Evolutionary conservation across 2,113 vertebrate genomes (phyloP).

Genomic region (Athene noctua): DNA sequence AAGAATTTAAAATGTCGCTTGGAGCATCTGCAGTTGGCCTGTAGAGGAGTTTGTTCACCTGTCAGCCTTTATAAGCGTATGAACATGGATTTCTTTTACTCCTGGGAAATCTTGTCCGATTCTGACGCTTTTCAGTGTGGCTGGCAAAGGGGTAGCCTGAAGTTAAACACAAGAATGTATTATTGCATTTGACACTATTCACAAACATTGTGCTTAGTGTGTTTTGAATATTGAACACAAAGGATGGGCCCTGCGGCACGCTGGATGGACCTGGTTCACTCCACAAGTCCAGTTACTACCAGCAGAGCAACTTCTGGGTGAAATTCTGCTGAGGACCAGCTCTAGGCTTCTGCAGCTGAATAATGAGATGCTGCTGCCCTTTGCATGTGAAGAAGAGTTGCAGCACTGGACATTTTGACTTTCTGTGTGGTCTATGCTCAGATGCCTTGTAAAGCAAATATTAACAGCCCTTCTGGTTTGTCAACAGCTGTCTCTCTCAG

Average conservation of each 20-base stretch:
- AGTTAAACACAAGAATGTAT: background rate
- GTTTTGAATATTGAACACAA: background rate
- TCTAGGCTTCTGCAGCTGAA: background rate
- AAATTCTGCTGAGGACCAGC: background rate
- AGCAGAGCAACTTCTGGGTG: background rate
- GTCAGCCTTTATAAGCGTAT: conserved; percentile 27
- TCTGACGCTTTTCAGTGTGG: background rate
- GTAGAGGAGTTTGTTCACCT: conserved; percentile 44
- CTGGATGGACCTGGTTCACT: background rate
- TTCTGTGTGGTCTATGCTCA: background rate
- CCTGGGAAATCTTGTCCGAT: conserved; percentile 37
- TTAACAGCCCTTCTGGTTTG: background rate
- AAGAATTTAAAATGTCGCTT: conserved; percentile 47
- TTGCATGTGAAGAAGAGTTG: background rate
- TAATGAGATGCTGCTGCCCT: background rate
- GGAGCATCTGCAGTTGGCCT: conserved; percentile 21
- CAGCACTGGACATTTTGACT: background rate
- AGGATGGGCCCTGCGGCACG: accelerated
- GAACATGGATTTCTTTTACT: conserved; percentile 23
- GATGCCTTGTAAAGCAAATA: background rate
- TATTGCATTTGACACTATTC: conserved; percentile 8
- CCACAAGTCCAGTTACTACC: background rate
- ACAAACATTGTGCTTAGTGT: background rate
- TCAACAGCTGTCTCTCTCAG: background rate
- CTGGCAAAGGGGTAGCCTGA: background rate